Evolutionary conservation across 2,888 invertebrate species (phyloP).

Genomic region (Lepeophtheirus nordmannii): DNA sequence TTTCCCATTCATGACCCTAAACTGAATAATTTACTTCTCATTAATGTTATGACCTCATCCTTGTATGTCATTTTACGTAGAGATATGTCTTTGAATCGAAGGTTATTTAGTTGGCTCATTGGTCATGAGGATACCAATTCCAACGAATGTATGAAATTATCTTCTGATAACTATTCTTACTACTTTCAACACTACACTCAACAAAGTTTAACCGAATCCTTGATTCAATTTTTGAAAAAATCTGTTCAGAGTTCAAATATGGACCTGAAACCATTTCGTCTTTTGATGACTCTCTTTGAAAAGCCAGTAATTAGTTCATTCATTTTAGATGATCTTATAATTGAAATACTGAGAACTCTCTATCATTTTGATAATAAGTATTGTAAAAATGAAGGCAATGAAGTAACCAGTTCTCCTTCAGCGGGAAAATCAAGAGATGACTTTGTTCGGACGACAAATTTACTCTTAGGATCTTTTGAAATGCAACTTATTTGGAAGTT

Average conservation of each 20-base stretch:
- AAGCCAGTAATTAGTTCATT: conserved; percentile 68
- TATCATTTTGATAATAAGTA: conserved; percentile 29
- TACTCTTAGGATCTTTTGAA: conserved; percentile 64
- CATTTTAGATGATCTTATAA: conserved; percentile 57
- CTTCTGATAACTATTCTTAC: conserved; percentile 21
- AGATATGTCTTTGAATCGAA: conserved; percentile 74
- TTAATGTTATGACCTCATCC: conserved; percentile 53
- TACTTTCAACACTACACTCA: conserved; percentile 53
- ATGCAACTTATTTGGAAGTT: conserved; percentile 63
- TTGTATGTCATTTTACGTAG: conserved; percentile 54
- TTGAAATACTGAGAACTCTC: conserved; percentile 49
- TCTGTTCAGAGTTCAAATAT: conserved; percentile 29
- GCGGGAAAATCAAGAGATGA: conserved; percentile 39
- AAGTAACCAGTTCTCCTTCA: not conserved
- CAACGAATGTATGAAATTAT: conserved; percentile 25
- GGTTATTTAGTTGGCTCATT: conserved; percentile 68
- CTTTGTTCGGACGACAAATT: conserved; percentile 63
- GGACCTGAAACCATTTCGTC: conserved; percentile 45
- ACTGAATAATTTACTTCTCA: conserved; percentile 45
- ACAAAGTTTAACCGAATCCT: conserved; percentile 43
- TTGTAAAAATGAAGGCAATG: not conserved
- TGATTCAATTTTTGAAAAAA: conserved; percentile 28
- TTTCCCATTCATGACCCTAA: conserved; percentile 66
- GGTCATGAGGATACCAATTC: conserved; percentile 47
- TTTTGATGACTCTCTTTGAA: conserved; percentile 65